Conservation (phyloP, 1,140 invertebrate genomes). For the Gryllus bimaculatus region DNA sequence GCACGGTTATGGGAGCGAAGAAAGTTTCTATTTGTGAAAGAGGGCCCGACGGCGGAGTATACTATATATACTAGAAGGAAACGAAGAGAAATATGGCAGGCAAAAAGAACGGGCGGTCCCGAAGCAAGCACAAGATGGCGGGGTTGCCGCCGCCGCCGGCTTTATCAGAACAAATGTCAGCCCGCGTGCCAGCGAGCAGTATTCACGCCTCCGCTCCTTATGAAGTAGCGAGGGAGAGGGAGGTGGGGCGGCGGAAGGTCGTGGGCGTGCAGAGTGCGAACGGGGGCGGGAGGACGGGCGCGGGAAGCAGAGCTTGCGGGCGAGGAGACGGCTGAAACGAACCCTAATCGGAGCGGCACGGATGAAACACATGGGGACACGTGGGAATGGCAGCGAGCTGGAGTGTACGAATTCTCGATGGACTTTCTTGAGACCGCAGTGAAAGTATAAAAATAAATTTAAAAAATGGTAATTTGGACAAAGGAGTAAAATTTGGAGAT, state of each 20-base stretch:
- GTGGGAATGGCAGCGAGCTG: too few species aligned
- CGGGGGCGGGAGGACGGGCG: neutral
- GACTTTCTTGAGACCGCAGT: too few species aligned
- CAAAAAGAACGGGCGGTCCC: neutral
- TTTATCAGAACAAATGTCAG: slow-evolving; percentile 5
- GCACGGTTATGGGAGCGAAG: neutral
- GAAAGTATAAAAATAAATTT: too few species aligned
- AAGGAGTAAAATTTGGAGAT: too few species aligned
- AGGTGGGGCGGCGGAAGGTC: neutral
- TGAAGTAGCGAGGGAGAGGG: neutral
- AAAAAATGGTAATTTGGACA: too few species aligned
- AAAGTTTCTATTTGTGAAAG: neutral
- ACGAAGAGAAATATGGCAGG: neutral
- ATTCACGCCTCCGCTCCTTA: neutral
- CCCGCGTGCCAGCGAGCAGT: neutral
- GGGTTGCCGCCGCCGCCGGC: neutral
- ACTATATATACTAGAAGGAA: neutral
- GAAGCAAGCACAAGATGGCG: neutral
- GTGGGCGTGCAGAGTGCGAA: neutral
- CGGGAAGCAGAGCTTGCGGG: neutral
- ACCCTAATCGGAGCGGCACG: too few species aligned
- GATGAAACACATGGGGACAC: too few species aligned
- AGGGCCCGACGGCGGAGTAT: neutral
- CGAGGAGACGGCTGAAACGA: neutral
- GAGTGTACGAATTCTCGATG: too few species aligned